Evolutionary conservation across 2,113 vertebrate species (phyloP), one percentile per base, ranked within the genome.

Genomic region (Microcebus ravelobensis): DNA sequence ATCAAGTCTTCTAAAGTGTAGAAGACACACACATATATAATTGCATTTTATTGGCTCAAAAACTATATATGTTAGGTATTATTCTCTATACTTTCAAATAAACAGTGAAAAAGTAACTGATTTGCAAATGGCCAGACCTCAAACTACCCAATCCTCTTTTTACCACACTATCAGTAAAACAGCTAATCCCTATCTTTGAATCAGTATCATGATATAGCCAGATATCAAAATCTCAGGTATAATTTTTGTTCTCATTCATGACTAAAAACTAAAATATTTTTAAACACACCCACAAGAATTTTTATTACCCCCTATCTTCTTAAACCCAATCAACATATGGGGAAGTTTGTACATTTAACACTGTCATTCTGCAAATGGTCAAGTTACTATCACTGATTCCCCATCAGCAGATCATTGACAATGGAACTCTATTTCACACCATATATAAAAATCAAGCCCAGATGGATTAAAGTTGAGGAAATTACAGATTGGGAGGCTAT

Each of bases 161-260:
- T 63, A 71, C 7, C 73, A 94, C 10, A 79, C 14, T 42, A 50
- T 74, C 50, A 97, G 6, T 45, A 86, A 76, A 95, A 95, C 12
- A 89, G 65, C 27, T 89, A 90, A 77, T 6, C 63, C 23, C 20
- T 61, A 9, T 96, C 61, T 89, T 81, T 92, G 70, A 94, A 87
- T 94, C 48, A 96, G 31, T 87, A 76, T 42, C 29, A 81, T 81
- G 25, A 80, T 12, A 93, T 15, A 87, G 25, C 34, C 88, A 96
- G 5, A 52, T 80, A 81, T 31, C 31, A 95, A 36, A 65, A 74
- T 36, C 77, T 92, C 70, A 96, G 5, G 27, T 50, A 87, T 2
- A 68, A 94, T 80, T 90, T 65, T 71, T 82, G 31, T 91, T 97
- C 57, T 95, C 59, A 95, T 17, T 94, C 42, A 81, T 92, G 55